Evolutionary conservation across 1,140 invertebrate species (phyloP), one percentile per base, ranked within the genome.

Genomic region (Drosophila truncata): DNA sequence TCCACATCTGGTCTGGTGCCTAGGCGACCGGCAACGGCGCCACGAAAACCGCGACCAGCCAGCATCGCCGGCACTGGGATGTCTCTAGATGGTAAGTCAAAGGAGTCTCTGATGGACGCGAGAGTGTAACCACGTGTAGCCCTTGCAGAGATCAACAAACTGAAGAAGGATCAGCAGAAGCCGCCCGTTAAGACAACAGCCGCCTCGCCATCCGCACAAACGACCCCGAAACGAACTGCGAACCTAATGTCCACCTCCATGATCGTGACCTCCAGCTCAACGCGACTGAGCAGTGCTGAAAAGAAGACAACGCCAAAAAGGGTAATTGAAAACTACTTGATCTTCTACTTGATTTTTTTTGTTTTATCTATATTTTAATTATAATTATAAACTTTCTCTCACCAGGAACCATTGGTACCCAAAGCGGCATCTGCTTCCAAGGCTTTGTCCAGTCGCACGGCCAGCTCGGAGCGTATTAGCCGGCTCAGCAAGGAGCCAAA

Each of bases 11-110:
- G 83, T 44, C 67, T 78, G 27, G 91, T 93, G 33, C 54, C 78
- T 37, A 80, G 91, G 37, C 82, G 92, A 31, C 80, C 92, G 16
- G 72, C 74, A 9, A 80, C 80, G 8, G 72, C 91, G 52, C 73
- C 78, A 18, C 78, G 92, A 7, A 93, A 93, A 73, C 91, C 91
- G 27, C 94, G 97, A 64, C 97, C 97, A 76, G 95, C 96, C 82
- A 97, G 96, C 93, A 97, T 98, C 90, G 97, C 97, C 79, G 96
- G 96, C 86, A 97, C 97, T 70, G 96, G 96, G 67, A 95, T 97
- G 92, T 95, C 96, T 49, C 54, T 93, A 82, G 94, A 94, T 74
- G 91, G 91, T 92, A 47, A 80, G 80, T 47, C 52, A 4, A 7
- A 1, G 23, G 11, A 6, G 18, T 14, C 20, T 4, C 4, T 5